Evolutionary conservation across 2,888 invertebrate species (phyloP).

Genomic region (Julus scanicus): DNA sequence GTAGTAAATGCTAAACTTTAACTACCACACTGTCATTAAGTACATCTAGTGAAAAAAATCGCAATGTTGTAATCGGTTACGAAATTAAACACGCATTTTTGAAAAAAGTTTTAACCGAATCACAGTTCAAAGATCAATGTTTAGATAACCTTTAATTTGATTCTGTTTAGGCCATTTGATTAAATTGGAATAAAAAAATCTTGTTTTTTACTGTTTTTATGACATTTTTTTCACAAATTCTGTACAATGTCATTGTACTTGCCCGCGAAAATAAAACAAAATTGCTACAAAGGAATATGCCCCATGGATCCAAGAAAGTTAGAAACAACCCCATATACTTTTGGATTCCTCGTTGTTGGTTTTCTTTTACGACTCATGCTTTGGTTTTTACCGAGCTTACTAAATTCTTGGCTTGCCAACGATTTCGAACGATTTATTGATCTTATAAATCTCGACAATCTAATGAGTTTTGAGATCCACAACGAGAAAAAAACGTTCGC

Average conservation of each 20-base stretch:
- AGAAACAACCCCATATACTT: not conserved
- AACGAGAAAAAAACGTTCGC: not conserved
- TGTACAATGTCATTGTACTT: not conserved
- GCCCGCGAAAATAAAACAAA: not conserved
- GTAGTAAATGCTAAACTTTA: too few relatives aligned
- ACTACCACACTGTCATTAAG: too few relatives aligned
- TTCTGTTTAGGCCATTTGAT: too few relatives aligned
- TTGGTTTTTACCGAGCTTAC: not conserved
- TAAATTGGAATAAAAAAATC: too few relatives aligned
- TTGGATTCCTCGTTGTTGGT: not conserved
- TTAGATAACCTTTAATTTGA: too few relatives aligned
- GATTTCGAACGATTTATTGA: slow-evolving; percentile 14
- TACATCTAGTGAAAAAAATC: too few relatives aligned
- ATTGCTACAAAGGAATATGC: not conserved
- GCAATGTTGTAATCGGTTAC: too few relatives aligned
- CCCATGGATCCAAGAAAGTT: not conserved
- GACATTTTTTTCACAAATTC: not conserved
- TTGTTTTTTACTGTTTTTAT: too few relatives aligned
- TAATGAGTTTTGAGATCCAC: slow-evolving; percentile 1
- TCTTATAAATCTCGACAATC: not conserved
- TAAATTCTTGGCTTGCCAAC: not conserved
- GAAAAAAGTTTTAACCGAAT: too few relatives aligned
- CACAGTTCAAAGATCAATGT: too few relatives aligned
- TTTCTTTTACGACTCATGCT: not conserved
- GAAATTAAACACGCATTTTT: too few relatives aligned